phyloP scores from a whole-genome alignment of 2,797 vertebrate genomes.

The Huso huso region DNA sequence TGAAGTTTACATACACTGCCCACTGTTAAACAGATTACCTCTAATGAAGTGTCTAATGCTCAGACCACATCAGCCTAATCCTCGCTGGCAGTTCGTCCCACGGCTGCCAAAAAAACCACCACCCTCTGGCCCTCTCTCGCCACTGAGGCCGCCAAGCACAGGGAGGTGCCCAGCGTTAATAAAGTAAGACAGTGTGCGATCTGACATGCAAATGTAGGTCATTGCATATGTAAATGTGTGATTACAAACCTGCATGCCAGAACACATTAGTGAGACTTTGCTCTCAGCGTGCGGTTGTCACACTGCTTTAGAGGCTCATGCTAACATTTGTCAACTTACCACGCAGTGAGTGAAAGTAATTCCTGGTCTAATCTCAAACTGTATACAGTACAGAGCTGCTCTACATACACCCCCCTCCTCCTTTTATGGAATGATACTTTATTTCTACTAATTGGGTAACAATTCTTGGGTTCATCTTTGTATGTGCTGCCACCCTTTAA shows the following conservation, averaged over 20 bases:
- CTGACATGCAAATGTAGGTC: conserved; percentile 99
- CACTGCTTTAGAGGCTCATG: conserved; percentile 81
- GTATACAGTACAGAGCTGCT: background rate
- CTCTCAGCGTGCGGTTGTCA: conserved; percentile 97
- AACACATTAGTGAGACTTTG: conserved; percentile 95
- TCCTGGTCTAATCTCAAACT: conserved; percentile 43
- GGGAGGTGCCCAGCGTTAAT: conserved; percentile 91
- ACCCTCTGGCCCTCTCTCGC: conserved; percentile 83
- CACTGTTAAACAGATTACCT: conserved; percentile 99
- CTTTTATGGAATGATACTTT: background rate
- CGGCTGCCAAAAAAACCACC: conserved; percentile 87
- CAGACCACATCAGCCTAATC: conserved; percentile 90
- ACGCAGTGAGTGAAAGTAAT: conserved; percentile 69
- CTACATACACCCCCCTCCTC: background rate
- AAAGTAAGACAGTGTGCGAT: conserved; percentile 92
- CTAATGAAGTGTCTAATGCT: conserved; percentile 99
- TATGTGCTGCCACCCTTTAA: conserved; percentile 49
- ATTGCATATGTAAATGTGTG: conserved; percentile 99
- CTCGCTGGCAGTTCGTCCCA: conserved; percentile 93
- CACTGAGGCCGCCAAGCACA: conserved; percentile 76
- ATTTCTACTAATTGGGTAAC: conserved; percentile 56
- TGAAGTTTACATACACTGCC: conserved; percentile 98
- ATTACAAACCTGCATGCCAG: conserved; percentile 97
- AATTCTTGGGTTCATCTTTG: conserved; percentile 53
- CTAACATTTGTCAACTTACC: conserved; percentile 89